Percentiles rank a stretch among this genome's conserved stretches.
These are phyloP conservation scores for Sebastes minor DNA, from an alignment of 2,797 vertebrate genomes.

Conservation along the genomic window DNA sequence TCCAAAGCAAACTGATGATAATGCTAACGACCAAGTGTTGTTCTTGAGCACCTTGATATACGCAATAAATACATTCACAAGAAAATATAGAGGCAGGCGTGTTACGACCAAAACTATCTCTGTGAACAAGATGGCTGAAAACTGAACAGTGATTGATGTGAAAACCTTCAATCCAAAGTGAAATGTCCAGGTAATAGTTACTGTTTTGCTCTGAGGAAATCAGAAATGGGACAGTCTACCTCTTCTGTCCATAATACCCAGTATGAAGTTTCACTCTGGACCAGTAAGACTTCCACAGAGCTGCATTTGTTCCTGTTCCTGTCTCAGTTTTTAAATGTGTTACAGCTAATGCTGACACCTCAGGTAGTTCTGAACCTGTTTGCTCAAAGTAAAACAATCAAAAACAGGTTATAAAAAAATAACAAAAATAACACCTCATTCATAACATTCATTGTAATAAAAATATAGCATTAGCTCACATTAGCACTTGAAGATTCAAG, in stretches of 20 bases:
- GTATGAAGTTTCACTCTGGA: neutral
- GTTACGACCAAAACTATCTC: neutral
- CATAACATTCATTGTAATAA: conserved; percentile 6
- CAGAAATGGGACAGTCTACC: too few species aligned
- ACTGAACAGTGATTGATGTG: neutral
- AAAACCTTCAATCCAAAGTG: neutral
- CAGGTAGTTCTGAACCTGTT: neutral
- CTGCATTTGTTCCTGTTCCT: neutral
- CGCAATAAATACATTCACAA: conserved; percentile 76
- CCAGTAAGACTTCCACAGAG: neutral
- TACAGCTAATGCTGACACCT: neutral
- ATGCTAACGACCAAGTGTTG: neutral
- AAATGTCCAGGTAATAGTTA: neutral
- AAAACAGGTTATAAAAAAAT: neutral
- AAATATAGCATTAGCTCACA: conserved; percentile 41
- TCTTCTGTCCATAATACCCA: neutral
- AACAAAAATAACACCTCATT: conserved; percentile 24
- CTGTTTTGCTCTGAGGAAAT: neutral
- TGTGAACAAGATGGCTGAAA: conserved; percentile 3
- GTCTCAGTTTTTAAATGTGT: neutral
- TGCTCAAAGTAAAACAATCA: conserved; percentile 1
- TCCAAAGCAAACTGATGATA: neutral
- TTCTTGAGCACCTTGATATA: conserved; percentile 31
- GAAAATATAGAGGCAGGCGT: conserved; percentile 15
- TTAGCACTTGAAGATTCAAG: conserved; percentile 77